These are phyloP conservation scores for Hemichromis elongatus DNA, from an alignment of 2,113 vertebrate species.

Conservation along the genomic window DNA sequence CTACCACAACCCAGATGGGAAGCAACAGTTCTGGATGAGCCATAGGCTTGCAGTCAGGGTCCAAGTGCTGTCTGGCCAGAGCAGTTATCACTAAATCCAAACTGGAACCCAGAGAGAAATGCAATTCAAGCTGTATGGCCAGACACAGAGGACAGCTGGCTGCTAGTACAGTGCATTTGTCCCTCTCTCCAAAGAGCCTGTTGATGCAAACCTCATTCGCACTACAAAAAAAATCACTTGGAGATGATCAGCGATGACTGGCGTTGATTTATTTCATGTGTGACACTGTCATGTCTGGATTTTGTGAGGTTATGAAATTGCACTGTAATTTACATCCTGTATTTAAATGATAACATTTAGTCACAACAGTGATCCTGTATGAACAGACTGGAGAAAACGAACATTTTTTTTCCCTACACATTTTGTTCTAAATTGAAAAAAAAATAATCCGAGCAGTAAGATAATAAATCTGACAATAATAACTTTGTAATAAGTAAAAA, in stretches of 20 bases:
- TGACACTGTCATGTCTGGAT: slow-evolving; percentile 3
- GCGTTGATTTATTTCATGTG: not conserved
- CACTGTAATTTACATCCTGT: not conserved
- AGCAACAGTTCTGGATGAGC: slow-evolving; percentile 52
- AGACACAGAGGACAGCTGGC: slow-evolving; percentile 38
- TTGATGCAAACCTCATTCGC: slow-evolving; percentile 3
- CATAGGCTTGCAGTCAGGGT: slow-evolving; percentile 4
- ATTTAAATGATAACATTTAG: not conserved
- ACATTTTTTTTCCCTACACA: not conserved
- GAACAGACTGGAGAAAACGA: not conserved
- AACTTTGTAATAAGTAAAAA: not conserved
- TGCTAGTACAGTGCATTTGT: not conserved
- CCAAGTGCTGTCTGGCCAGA: slow-evolving; percentile 53
- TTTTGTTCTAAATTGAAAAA: not conserved
- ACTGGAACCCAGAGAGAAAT: slow-evolving; percentile 62
- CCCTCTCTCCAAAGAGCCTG: slow-evolving; percentile 9
- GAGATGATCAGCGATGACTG: not conserved
- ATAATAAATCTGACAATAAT: not conserved
- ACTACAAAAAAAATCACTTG: not conserved
- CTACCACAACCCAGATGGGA: slow-evolving; percentile 55
- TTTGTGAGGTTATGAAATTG: not conserved
- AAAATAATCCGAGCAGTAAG: not conserved
- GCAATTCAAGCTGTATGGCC: slow-evolving; percentile 46
- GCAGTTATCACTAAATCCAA: slow-evolving; percentile 61
- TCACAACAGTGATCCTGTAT: not conserved